Conservation (phyloP, 2,113 vertebrate genomes). For the Columba janthina region DNA sequence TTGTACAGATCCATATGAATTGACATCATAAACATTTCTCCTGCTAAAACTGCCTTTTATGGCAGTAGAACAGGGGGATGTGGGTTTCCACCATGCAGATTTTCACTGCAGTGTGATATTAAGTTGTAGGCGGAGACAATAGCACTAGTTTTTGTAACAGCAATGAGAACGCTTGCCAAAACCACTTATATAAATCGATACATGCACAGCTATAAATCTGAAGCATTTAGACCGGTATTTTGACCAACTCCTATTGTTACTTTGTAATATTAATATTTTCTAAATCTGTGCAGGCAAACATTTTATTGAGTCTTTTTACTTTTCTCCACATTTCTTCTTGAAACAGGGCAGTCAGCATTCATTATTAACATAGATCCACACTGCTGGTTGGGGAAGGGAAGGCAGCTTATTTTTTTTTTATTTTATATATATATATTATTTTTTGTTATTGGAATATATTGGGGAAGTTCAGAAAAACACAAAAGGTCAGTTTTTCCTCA, state of each 20-base stretch:
- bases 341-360: neutral
- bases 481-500: neutral
- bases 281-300: neutral
- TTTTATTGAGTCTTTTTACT: neutral
- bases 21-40: neutral
- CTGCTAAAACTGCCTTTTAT: neutral
- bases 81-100: neutral
- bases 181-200: neutral
- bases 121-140: neutral
- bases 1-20: neutral
- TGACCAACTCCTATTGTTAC: neutral
- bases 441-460: neutral
- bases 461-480: neutral
- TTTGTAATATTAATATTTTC: neutral
- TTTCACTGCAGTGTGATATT: neutral
- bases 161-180: constrained; percentile 14
- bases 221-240: neutral
- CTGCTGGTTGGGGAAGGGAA: neutral
- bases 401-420: too few relatives aligned
- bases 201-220: neutral
- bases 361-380: neutral
- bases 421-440: too few relatives aligned
- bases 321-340: neutral
- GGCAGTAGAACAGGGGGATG: neutral
- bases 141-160: neutral